Evolutionary conservation across 1,140 invertebrate species (phyloP).

Genomic region (Asbolus verrucosus): DNA sequence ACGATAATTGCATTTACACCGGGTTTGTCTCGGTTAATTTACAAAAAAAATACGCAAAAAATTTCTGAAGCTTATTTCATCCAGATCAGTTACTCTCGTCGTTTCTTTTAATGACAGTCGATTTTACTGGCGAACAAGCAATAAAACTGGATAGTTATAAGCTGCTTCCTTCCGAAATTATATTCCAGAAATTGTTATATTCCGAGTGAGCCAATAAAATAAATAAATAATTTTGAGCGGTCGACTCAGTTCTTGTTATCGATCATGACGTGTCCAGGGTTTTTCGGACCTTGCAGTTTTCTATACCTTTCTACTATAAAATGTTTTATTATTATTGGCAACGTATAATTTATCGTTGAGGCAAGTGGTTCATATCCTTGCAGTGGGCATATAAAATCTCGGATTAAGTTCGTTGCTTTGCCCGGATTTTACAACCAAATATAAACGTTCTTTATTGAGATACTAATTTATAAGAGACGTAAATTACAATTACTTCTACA

Average conservation of each 20-base stretch:
- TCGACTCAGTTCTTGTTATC: neutral
- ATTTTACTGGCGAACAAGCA: constrained; percentile 10
- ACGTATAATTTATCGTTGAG: constrained; percentile 19
- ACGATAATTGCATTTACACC: constrained; percentile 12
- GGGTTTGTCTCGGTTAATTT: neutral
- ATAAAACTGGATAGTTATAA: neutral
- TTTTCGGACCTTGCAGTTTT: constrained; percentile 7
- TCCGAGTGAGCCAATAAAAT: neutral
- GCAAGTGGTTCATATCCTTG: constrained; percentile 15
- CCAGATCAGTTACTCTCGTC: neutral
- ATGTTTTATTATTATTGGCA: constrained; percentile 41
- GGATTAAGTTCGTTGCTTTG: constrained; percentile 41
- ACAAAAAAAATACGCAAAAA: constrained; percentile 1
- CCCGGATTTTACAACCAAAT: constrained; percentile 42
- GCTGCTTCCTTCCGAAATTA: constrained; percentile 7
- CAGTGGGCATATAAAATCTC: constrained; percentile 32
- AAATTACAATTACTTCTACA: constrained; percentile 30
- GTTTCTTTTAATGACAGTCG: constrained; percentile 10
- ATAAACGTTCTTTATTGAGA: constrained; percentile 42
- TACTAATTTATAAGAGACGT: constrained; percentile 40
- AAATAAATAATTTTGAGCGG: constrained; percentile 17
- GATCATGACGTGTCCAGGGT: neutral
- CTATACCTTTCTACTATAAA: constrained; percentile 26
- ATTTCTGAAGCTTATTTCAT: neutral
- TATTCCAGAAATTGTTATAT: constrained; percentile 1